A percentile compares a stretch with the other conserved stretches of the same genome.
Evolutionary conservation across 2,113 vertebrate species (phyloP).

Genomic region (Tretioscincus oriximinensis): DNA sequence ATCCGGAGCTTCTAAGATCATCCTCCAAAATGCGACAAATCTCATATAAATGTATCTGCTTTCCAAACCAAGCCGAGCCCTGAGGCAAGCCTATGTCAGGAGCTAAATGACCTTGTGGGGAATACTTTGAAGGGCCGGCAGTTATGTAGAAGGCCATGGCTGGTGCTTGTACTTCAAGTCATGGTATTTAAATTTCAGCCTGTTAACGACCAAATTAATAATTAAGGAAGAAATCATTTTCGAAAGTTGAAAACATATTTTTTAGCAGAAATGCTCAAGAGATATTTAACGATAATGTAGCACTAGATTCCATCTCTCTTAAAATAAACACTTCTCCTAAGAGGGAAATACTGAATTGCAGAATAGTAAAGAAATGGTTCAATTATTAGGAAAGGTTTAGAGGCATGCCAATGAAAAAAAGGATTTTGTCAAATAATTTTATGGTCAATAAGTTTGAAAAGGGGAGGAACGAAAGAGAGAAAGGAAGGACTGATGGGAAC

Average conservation of each 20-base stretch:
- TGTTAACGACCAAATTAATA: background rate
- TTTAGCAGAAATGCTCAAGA: background rate
- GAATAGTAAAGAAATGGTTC: background rate
- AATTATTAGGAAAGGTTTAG: background rate
- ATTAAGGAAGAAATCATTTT: slow-evolving; percentile 2
- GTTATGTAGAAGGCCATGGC: slow-evolving; percentile 3
- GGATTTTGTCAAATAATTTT: background rate
- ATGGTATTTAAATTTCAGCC: slow-evolving; percentile 17
- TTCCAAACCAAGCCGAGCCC: slow-evolving; percentile 20
- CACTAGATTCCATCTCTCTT: background rate
- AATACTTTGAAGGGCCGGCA: slow-evolving; percentile 10
- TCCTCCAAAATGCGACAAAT: slow-evolving; percentile 42
- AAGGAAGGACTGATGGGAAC: background rate
- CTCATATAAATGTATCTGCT: slow-evolving; percentile 28
- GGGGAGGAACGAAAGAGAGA: background rate
- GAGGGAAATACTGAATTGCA: background rate
- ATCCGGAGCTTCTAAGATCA: slow-evolving; percentile 16
- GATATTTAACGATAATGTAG: background rate
- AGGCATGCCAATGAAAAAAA: background rate
- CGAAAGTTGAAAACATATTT: slow-evolving; percentile 1
- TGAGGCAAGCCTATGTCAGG: background rate
- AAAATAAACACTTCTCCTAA: background rate
- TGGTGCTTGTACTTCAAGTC: background rate
- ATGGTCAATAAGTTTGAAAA: background rate
- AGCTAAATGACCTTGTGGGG: background rate